These are phyloP conservation scores for Heliangelus exortis DNA, from an alignment of 2,797 vertebrate species.

Conservation along the genomic window DNA sequence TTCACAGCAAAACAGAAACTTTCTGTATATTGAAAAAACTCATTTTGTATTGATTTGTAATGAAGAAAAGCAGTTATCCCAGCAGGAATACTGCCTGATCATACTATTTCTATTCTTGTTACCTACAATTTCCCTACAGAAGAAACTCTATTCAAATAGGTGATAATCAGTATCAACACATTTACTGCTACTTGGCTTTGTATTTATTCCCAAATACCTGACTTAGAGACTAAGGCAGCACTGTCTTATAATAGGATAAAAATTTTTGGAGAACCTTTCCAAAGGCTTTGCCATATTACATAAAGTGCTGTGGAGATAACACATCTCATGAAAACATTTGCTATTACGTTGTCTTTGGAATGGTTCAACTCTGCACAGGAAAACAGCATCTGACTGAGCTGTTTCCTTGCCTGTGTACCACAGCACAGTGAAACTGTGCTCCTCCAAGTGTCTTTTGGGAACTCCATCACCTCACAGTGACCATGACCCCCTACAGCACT, in stretches of 20 bases:
- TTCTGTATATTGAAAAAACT: neutral
- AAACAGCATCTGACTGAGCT: constrained; percentile 7
- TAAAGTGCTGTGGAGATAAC: neutral
- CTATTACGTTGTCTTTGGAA: neutral
- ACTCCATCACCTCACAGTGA: neutral
- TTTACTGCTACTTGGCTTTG: neutral
- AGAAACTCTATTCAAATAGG: neutral
- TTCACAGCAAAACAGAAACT: neutral
- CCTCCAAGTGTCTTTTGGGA: constrained; percentile 12
- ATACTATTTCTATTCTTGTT: neutral
- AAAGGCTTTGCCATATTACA: neutral
- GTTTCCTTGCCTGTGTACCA: constrained; percentile 7
- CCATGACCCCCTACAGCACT: neutral
- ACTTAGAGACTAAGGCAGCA: neutral
- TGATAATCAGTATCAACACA: neutral
- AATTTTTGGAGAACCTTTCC: constrained; percentile 18
- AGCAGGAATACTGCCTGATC: neutral
- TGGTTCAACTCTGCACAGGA: neutral
- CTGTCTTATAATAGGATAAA: neutral
- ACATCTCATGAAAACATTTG: neutral
- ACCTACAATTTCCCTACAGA: neutral
- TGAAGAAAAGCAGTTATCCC: neutral
- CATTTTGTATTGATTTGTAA: neutral
- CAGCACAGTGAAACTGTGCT: neutral
- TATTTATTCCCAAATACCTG: neutral